These are phyloP conservation scores for Epicampocera succincta DNA, from an alignment of 2,888 invertebrate genomes.

Conservation along the genomic window DNA sequence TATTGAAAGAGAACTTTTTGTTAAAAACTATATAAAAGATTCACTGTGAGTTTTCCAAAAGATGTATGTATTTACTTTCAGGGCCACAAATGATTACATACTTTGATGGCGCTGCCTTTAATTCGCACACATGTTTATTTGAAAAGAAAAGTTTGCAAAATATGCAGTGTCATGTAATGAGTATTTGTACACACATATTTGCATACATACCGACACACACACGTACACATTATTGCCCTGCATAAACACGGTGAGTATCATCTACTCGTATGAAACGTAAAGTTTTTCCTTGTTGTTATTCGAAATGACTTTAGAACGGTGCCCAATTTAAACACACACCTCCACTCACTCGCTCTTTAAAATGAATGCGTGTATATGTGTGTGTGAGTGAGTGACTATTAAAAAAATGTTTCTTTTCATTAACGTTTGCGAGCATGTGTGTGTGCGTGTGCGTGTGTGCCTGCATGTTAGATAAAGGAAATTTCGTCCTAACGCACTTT, in stretches of 20 bases:
- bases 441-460: neutral
- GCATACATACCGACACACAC: no score
- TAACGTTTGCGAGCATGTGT: no score
- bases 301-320: constrained; percentile 35
- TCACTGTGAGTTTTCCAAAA: neutral
- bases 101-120: neutral
- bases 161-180: constrained; percentile 59
- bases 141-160: constrained; percentile 4
- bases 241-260: neutral
- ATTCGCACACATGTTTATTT: no score
- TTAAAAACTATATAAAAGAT: no score
- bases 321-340: constrained; percentile 26
- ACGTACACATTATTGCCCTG: no score
- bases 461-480: constrained; percentile 8
- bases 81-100: constrained; percentile 1
- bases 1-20: no score
- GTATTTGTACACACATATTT: constrained; percentile 2
- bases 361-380: neutral
- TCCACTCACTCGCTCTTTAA: neutral
- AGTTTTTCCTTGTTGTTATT: constrained; percentile 10
- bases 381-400: neutral
- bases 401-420: neutral
- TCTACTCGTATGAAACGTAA: constrained; percentile 9
- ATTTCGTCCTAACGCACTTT: constrained; percentile 41
- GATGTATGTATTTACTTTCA: no score